Conservation (phyloP, 2,797 vertebrate genomes). For the Geotrypetes seraphini region DNA sequence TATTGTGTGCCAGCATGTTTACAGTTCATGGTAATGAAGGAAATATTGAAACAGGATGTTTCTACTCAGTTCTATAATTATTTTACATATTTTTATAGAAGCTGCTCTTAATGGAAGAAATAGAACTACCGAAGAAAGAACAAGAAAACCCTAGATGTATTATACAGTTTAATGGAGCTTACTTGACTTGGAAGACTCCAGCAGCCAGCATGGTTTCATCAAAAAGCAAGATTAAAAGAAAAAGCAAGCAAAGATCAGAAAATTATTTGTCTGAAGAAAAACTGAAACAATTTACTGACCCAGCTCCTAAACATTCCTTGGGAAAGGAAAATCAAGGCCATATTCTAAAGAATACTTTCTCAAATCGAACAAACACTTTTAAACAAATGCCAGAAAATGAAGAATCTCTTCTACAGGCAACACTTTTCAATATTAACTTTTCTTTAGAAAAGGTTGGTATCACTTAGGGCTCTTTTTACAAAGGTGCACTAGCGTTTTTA, state of each 20-base stretch:
- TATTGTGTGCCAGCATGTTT: too few relatives aligned
- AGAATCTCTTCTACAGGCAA: background rate
- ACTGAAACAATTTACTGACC: background rate
- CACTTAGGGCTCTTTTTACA: too few relatives aligned
- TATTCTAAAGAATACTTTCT: background rate
- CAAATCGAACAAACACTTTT: background rate
- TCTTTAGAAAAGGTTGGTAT: conserved; percentile 3
- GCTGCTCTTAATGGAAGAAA: conserved; percentile 65
- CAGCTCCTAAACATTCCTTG: background rate
- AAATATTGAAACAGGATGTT: too few relatives aligned
- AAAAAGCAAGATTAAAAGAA: background rate
- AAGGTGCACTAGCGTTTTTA: too few relatives aligned
- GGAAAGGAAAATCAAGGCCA: background rate
- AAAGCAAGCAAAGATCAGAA: background rate
- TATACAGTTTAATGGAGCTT: conserved; percentile 60
- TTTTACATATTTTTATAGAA: conserved; percentile 55
- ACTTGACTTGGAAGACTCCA: conserved; percentile 51
- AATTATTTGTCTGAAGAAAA: background rate
- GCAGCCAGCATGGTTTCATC: background rate
- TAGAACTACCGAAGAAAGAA: conserved; percentile 42
- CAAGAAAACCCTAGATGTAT: conserved; percentile 45
- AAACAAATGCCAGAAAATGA: background rate
- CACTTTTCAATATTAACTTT: conserved; percentile 5
- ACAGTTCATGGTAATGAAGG: too few relatives aligned
- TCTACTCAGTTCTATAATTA: too few relatives aligned